Evolutionary conservation across 2,797 vertebrate genomes (phyloP), one percentile per base, ranked within the genome.

Genomic region (Chelmon rostratus): DNA sequence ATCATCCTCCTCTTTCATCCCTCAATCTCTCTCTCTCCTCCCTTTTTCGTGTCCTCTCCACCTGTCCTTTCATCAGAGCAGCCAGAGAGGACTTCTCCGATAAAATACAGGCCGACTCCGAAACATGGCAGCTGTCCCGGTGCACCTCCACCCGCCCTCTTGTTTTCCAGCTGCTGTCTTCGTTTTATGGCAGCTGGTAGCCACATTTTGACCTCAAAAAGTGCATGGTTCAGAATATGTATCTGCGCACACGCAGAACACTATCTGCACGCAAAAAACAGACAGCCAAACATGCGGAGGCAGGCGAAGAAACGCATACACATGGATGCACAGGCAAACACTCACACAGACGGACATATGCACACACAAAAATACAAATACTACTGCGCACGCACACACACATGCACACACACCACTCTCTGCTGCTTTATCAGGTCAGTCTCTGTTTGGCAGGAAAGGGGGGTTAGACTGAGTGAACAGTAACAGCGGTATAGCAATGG

Each of bases 401-500:
- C 58, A 66, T 80, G 79, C 66, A 62, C 38, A 25, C 23, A 76
- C 28, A 64, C 69, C 47, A 68, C 82, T 61, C 86, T 81, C 78
- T 78, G 65, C 82, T 78, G 81, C 78, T 91, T 92, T 92, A 91
- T 90, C 81, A 90, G 91, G 92, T 93, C 91, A 93, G 73, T 85
- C 85, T 86, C 82, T 77, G 77, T 83, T 79, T 85, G 78, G 86
- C 78, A 85, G 85, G 38, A 78, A 68, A 56, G 73, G 62, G 67
- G 72, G 70, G 56, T 80, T 81, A 64, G 61, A 84, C 64, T 78
- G 72, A 88, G 88, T 80, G 79, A 86, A 86, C 71, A 79, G 80
- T 67, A 78, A 79, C 81, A 75, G 82, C 68, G 3, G 68, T 76
- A 76, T 46, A 82, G 86, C 74, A 63, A 75, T 50, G 63, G 76